phyloP scores from a whole-genome alignment of 2,888 invertebrate genomes.

The Conops quadrifasciatus region DNA sequence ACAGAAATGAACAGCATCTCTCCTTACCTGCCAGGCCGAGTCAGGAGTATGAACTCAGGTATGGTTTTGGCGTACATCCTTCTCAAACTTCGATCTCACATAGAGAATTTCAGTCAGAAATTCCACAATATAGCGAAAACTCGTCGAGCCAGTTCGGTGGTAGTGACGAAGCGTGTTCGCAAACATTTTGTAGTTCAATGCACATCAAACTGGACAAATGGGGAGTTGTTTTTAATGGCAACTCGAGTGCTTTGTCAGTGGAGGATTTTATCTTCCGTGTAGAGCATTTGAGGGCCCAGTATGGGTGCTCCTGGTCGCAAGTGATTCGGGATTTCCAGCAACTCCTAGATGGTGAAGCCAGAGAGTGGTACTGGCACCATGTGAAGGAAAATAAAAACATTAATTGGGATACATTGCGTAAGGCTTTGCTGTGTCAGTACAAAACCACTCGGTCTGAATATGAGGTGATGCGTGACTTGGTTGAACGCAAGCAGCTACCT shows the following conservation, averaged over 20 bases:
- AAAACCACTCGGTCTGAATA: too few relatives aligned
- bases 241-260: too few relatives aligned
- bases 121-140: not conserved
- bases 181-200: not conserved
- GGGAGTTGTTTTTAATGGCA: not conserved
- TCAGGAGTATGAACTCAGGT: too few relatives aligned
- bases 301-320: not conserved
- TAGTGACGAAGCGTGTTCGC: not conserved
- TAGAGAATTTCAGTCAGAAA: not conserved
- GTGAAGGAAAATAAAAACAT: not conserved
- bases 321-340: constrained; percentile 10
- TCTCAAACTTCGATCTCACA: too few relatives aligned
- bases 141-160: not conserved
- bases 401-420: constrained; percentile 6
- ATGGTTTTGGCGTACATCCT: too few relatives aligned
- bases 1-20: not conserved
- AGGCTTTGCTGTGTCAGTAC: not conserved
- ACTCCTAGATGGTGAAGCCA: too few relatives aligned
- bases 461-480: too few relatives aligned
- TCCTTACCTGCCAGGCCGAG: not conserved
- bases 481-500: too few relatives aligned
- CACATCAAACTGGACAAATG: constrained; percentile 9
- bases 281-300: not conserved
- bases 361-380: constrained; percentile 18
- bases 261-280: constrained; percentile 16